Conservation (phyloP, 2,888 invertebrate species). For the Iphiclides podalirius region DNA sequence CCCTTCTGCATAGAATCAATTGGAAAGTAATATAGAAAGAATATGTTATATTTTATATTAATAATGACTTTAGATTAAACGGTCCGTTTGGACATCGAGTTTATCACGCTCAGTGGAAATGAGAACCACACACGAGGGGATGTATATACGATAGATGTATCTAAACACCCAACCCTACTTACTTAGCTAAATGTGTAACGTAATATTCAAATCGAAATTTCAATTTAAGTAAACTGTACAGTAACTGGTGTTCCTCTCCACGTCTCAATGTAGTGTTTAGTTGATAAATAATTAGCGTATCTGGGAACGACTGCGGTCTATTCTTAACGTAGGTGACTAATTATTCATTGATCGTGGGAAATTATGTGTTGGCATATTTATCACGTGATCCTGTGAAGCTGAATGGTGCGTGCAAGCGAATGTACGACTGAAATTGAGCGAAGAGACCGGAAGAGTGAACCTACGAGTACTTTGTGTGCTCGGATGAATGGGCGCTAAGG, state of each 20-base stretch:
- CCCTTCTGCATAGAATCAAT: constrained; percentile 65
- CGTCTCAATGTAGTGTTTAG: constrained; percentile 71
- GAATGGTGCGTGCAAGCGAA: constrained; percentile 32
- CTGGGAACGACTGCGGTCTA: constrained; percentile 58
- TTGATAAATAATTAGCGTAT: constrained; percentile 53
- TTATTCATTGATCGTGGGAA: constrained; percentile 46
- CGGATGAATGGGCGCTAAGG: constrained; percentile 26
- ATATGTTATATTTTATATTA: constrained; percentile 68
- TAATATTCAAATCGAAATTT: constrained; percentile 53
- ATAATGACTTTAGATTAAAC: constrained; percentile 53
- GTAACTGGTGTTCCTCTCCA: constrained; percentile 77
- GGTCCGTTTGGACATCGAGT: constrained; percentile 66
- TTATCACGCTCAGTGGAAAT: constrained; percentile 69
- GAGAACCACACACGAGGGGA: constrained; percentile 54
- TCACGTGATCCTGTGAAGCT: constrained; percentile 29
- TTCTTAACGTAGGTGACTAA: constrained; percentile 56
- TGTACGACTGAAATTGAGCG: constrained; percentile 26
- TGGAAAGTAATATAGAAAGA: constrained; percentile 33
- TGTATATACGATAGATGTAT: constrained; percentile 65
- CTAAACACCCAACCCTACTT: constrained; percentile 55
- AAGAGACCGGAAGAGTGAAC: constrained; percentile 30
- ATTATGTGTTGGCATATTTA: constrained; percentile 47
- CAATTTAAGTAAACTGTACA: constrained; percentile 64
- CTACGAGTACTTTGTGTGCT: constrained; percentile 21
- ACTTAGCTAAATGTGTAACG: constrained; percentile 61